Base-by-base conservation (phyloP, 2,888 invertebrate species). In the Cheilosia soror region DNA sequence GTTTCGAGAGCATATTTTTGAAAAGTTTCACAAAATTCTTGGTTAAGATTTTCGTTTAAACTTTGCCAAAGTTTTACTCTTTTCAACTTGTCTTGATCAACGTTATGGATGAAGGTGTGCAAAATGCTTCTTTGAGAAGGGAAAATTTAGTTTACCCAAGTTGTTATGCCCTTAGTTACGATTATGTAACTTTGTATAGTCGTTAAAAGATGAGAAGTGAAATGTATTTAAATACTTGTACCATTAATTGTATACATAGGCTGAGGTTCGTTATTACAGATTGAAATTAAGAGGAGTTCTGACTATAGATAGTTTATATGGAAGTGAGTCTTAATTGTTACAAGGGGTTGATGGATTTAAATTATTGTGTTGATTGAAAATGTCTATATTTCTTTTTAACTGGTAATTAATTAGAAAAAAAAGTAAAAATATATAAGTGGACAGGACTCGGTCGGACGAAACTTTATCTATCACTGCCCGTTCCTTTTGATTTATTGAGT, bases 1-100 rank as follows among this genome's bases (percentile, higher is more conserved):
- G 82, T 82, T 82, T 66, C 37, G 31, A 78, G 72, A 82, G 47
- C 77, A 66, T 82, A 78, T 79, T 79, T 79, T 63, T n/a, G 63
- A 42, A 75, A 79, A 79, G 68, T 78, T 78, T 68, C 29, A 20
- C 66, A 20, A 63, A 73, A 83, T 79, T 75, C 73, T 79, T 83
- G 58, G 47, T 33, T 15, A 83, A 79, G 79, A 83, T 79, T 83
- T 83, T 69, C 63, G 49, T 42, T 57, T 57, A 11, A 83, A 79
- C 68, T 79, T 79, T 68, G 53, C 11, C n/a, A 78, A 78, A 78
- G 49, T 49, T 63, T 49, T 11, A 47, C 13, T 27, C 31, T 4
- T 7, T 15, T 9, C 31, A 9, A 5, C 11, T 29, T 6, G 4
- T 44, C 29, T 4, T 15, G 27, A 25, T 40, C 9, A 44, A 44